Evolutionary conservation across 1,140 invertebrate species (phyloP), one percentile per base, ranked within the genome.

Genomic region (Sminthurides bifidus): DNA sequence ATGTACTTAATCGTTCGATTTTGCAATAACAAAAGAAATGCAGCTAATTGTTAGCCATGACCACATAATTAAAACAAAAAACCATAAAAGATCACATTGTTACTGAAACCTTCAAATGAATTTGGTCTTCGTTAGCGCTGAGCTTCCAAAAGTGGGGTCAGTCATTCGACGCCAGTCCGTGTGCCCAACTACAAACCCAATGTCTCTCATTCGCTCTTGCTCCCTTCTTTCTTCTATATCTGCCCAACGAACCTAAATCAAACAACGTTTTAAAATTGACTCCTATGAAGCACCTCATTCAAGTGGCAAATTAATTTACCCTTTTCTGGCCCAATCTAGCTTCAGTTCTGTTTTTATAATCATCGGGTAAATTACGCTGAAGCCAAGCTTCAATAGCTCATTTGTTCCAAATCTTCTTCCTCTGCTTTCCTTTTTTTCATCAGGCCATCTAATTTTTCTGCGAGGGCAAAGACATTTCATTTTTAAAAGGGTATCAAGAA

Each of bases 81-180:
- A n/a, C n/a, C n/a, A n/a, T n/a, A n/a, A n/a, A n/a, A n/a, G n/a
- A n/a, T n/a, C n/a, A n/a, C n/a, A n/a, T n/a, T n/a, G n/a, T n/a
- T n/a, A n/a, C n/a, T n/a, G n/a, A n/a, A n/a, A n/a, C n/a, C n/a
- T n/a, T n/a, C n/a, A 87, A 63, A 95, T 90, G 72, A 92, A 96
- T 75, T 94, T 94, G 51, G 91, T 94, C 71, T 85, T 84, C 48
- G 89, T 94, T 15, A 96, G 78, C 6, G 89, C 90, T 66, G 81
- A 81, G 61, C 83, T 81, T 2, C 88, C 90, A 68, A 81, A 82
- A n/a, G 83, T 83, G 12, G 89, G 87, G 73, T 94, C 90, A 70
- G 88, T 89, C 82, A 96, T 92, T 65, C 87, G 77, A 52, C 84
- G 79, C 92, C 92, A 96, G 70, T 95, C 85, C 0, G 88, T 92